These are phyloP conservation scores for Lepus townsendii DNA, from an alignment of 2,797 vertebrate species.

Conservation along the genomic window DNA sequence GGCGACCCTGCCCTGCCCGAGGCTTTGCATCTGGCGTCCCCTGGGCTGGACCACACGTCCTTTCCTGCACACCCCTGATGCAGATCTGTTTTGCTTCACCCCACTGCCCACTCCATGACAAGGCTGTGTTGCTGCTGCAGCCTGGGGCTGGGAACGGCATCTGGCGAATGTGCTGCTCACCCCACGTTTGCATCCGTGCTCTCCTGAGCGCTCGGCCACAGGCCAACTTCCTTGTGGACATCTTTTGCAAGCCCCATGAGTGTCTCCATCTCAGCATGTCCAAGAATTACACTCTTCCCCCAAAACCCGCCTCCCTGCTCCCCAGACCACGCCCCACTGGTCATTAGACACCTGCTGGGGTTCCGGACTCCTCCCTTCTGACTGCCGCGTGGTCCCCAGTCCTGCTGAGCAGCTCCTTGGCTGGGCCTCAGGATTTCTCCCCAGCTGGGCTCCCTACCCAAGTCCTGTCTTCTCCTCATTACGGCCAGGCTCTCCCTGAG, in stretches of 20 bases:
- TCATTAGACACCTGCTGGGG: not conserved
- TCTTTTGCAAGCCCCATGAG: not conserved
- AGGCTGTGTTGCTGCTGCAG: not conserved
- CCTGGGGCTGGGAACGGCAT: too few relatives aligned
- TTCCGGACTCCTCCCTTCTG: fast-evolving
- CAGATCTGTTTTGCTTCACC: not conserved
- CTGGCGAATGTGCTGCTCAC: not conserved
- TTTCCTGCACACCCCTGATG: too few relatives aligned
- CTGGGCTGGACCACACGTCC: fast-evolving
- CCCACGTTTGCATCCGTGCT: not conserved
- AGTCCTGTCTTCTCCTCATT: not conserved
- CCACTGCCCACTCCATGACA: fast-evolving
- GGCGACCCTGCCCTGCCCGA: not conserved
- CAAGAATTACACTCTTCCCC: not conserved
- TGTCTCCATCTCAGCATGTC: not conserved
- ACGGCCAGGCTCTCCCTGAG: not conserved
- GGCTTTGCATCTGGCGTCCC: not conserved
- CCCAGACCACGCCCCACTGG: not conserved
- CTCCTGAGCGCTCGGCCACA: not conserved
- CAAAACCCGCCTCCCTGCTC: not conserved
- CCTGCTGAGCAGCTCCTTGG: not conserved
- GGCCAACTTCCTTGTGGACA: not conserved
- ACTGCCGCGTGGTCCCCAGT: not conserved
- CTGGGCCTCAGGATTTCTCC: not conserved
- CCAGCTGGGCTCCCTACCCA: fast-evolving